phyloP scores from a whole-genome alignment of 1,140 invertebrate species.

The Stenopsyche tienmushanensis region DNA sequence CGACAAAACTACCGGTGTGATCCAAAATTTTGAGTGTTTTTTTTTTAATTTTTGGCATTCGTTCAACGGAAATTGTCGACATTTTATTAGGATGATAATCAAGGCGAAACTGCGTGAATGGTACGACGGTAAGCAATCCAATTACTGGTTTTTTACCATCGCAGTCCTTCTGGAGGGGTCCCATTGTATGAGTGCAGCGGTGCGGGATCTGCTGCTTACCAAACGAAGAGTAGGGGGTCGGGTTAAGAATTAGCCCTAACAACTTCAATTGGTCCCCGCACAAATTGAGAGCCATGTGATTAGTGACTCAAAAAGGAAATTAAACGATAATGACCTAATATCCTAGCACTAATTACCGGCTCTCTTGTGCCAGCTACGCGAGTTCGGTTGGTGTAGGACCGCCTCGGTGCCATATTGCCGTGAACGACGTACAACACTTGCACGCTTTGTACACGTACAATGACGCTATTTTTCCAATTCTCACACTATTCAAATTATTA shows the following conservation, averaged over 20 bases:
- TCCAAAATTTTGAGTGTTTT: too few species aligned
- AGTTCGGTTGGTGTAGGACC: not conserved
- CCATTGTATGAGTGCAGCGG: not conserved
- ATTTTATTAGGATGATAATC: too few species aligned
- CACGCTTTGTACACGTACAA: too few species aligned
- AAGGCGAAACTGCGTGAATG: too few species aligned
- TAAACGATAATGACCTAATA: conserved; percentile 43
- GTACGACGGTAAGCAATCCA: not conserved
- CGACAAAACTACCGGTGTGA: too few species aligned
- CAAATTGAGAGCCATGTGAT: conserved; percentile 35
- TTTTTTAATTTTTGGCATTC: too few species aligned
- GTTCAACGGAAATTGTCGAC: too few species aligned
- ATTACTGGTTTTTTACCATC: conserved; percentile 5
- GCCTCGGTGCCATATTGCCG: too few species aligned
- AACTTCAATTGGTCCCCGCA: conserved; percentile 36
- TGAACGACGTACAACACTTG: too few species aligned
- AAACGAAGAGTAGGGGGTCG: not conserved
- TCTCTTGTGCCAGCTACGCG: conserved; percentile 10
- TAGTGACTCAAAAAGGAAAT: conserved; percentile 42
- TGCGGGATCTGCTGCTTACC: too few species aligned
- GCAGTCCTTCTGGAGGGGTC: not conserved
- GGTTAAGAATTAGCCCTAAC: conserved; percentile 38
- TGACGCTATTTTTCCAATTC: too few species aligned
- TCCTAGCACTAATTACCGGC: conserved; percentile 40
- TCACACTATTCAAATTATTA: too few species aligned